Base-by-base conservation (phyloP, 2,888 invertebrate genomes). In the Drosophila macrospina region DNA sequence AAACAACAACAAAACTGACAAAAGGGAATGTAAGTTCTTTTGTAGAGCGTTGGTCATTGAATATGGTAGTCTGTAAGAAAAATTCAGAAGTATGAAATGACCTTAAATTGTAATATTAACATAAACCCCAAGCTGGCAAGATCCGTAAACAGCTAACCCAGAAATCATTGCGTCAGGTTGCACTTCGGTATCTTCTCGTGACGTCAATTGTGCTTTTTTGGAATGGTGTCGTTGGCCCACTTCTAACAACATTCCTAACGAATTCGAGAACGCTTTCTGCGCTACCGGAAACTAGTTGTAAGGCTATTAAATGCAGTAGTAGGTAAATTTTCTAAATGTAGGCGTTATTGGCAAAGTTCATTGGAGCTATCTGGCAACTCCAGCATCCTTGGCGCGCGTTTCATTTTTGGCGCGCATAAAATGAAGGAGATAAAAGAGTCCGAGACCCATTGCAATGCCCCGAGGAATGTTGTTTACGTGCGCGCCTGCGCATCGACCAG, bases 401-500 rank as follows among this genome's bases (percentile, higher is more conserved):
- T 74, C 41, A 34, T 67, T 85, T 85, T 84, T 85, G 85, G 85
- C 83, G 86, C 80, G 84, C 69, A 65, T 60, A 42, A 56, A 51
- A 39, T 39, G 42, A 36, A 20, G 13, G 16, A 48, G 50, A 65
- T 59, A 61, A 69, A 72, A 79, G 65, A 78, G 44, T 47, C 50
- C 75, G 64, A 62, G 37, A 16, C 64, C 57, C 59, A 72, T 56
- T 60, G 63, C 78, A 81, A 81, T 85, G 69, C 73, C 66, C 63
- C 57, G 24, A 79, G 85, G 85, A 86, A 86, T 86, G 85, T 86
- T 86, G 85, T 86, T 86, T 86, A 86, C 86, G 84, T 86, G 85
- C 82, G 74, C 85, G 85, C 85, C 74, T 86, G 85, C 85, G 85
- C 86, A 80, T 82, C 73, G 63, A 69, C 37, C 71, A 68, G 75